Base-by-base conservation (phyloP, 2,113 vertebrate genomes). In the Lichenostomus cassidix region DNA sequence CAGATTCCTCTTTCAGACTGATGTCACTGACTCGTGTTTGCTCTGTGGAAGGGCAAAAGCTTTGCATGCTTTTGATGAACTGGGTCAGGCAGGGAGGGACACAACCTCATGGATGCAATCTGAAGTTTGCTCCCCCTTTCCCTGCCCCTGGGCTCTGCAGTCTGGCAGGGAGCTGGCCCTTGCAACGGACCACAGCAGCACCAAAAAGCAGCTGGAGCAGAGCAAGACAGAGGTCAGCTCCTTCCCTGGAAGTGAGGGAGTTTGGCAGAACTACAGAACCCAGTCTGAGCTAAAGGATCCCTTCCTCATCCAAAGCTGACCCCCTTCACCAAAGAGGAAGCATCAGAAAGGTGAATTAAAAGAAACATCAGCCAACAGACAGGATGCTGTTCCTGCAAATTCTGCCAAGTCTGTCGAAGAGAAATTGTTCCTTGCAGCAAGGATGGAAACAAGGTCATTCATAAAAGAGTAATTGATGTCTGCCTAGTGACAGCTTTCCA, bases 391-490 rank as follows among this genome's bases (percentile, higher is more conserved):
- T 93, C 59, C 91, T 90, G n/a, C 2, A 0, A 27, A 37, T 83
- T 80, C 87, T 89, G 77, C 81, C 74, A 37, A 41, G 56, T 52
- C 46, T 92, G 33, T 73, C 7, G 2, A 87, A 90, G 60, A 94
- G 37, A 89, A 82, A 91, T 91, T 78, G 65, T 89, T 94, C 89
- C 81, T 94, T 84, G 74, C 52, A 95, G 94, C 71, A 83, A 88
- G 91, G 68, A 74, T 93, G 55, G 79, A 92, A 95, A 89, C 31
- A 85, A 95, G 85, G 94, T 94, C 85, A 92, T 92, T 93, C 85
- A 86, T 90, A 68, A 88, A 88, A 65, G 78, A 86, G 87, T 85
- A 83, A 95, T 42, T 91, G 91, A 90, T 59, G 50, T 80, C 75
- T 92, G 71, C 60, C 46, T 8, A 52, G 63, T 92, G 78, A 83